phyloP scores from a whole-genome alignment of 2,113 vertebrate species.

The Jacana jacana region DNA sequence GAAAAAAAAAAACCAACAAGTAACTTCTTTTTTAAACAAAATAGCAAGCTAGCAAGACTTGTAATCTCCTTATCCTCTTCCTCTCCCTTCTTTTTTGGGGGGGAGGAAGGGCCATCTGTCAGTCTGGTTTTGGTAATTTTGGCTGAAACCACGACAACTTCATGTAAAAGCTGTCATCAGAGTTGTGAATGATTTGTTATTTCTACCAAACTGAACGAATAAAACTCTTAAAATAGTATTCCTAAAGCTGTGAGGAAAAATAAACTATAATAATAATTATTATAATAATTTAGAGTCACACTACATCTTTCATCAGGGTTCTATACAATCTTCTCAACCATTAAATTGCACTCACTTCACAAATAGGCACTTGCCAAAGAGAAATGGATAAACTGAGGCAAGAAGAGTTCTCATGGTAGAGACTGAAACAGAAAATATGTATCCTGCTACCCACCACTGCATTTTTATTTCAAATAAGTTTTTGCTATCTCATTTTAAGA shows the following conservation, averaged over 20 bases:
- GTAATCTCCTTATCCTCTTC: too few species aligned
- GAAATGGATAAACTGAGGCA: neutral
- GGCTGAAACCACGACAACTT: too few species aligned
- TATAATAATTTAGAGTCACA: neutral
- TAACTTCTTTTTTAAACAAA: slow-evolving; percentile 27
- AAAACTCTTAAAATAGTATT: neutral
- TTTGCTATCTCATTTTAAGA: neutral
- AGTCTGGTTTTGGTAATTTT: too few species aligned
- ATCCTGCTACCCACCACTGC: neutral
- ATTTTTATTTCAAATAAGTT: neutral
- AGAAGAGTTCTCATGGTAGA: neutral
- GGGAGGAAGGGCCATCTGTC: too few species aligned
- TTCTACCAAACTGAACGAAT: slow-evolving; percentile 24
- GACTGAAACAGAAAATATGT: neutral
- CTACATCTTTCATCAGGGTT: neutral
- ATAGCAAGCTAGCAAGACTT: neutral
- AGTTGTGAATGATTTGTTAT: slow-evolving; percentile 4
- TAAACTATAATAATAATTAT: neutral
- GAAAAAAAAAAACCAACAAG: neutral
- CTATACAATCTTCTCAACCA: neutral
- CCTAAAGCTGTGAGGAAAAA: slow-evolving; percentile 3
- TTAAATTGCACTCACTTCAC: neutral
- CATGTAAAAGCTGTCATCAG: slow-evolving; percentile 15
- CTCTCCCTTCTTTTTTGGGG: too few species aligned
- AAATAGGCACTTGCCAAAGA: neutral